These are phyloP conservation scores for Mus spicilegus DNA, from an alignment of 2,113 vertebrate genomes.

Conservation along the genomic window DNA sequence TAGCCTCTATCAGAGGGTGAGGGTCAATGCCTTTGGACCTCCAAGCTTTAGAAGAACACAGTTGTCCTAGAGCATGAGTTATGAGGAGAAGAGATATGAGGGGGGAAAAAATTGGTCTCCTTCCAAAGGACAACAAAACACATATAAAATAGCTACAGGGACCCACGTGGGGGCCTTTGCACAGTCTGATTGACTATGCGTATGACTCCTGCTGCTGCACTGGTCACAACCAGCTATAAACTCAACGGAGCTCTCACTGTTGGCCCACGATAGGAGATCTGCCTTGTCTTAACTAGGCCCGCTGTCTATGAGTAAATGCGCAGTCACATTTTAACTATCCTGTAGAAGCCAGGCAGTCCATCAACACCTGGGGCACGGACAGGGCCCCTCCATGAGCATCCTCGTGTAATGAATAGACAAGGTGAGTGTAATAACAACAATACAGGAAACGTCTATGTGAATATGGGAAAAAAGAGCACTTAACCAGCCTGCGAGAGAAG, in stretches of 20 bases:
- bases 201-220: background rate
- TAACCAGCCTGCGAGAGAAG: background rate
- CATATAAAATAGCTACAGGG: background rate
- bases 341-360: background rate
- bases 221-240: background rate
- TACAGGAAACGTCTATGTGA: background rate
- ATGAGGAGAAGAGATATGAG: background rate
- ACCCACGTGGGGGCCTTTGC: background rate
- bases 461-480: background rate
- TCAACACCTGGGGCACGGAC: background rate
- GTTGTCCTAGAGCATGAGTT: background rate
- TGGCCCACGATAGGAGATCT: background rate
- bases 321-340: background rate
- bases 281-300: background rate
- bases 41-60: background rate
- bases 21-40: background rate
- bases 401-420: background rate
- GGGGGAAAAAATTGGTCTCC: background rate
- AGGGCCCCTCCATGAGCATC: background rate
- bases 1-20: background rate
- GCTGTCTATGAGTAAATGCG: background rate
- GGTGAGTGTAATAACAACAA: background rate
- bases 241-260: background rate
- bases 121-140: background rate
- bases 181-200: background rate